These are phyloP conservation scores for Plecotus auritus DNA, from an alignment of 2,113 vertebrate genomes.

Conservation along the genomic window DNA sequence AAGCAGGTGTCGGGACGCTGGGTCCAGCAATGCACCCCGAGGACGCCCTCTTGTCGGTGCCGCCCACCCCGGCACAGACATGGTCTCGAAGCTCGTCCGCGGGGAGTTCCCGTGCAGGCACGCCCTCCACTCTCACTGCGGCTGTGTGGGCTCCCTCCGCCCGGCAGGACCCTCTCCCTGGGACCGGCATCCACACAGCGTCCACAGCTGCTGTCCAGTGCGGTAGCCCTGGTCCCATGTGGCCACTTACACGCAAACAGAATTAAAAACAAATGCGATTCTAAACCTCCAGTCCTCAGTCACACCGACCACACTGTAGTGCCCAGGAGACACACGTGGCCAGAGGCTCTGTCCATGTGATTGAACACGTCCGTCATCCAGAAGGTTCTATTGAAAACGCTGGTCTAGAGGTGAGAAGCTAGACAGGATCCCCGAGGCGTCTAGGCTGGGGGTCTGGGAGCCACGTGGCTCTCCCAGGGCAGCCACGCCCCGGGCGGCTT, in stretches of 20 bases:
- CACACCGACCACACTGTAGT: background rate
- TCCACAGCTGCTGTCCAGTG: background rate
- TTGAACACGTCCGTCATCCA: fast-evolving
- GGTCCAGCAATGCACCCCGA: background rate
- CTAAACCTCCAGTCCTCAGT: fast-evolving
- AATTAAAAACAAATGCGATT: background rate
- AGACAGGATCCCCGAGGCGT: background rate
- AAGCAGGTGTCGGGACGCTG: background rate
- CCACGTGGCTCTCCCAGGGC: background rate
- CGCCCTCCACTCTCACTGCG: too few relatives aligned
- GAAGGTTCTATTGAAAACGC: background rate
- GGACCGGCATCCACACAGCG: background rate
- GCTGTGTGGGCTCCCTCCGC: background rate
- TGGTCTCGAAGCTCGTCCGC: fast-evolving
- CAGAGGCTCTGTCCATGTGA: background rate
- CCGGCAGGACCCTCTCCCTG: background rate
- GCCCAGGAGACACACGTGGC: background rate
- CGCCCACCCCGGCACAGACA: background rate
- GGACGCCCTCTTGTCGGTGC: background rate
- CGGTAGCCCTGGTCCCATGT: fast-evolving
- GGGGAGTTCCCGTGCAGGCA: fast-evolving
- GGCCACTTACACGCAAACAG: background rate
- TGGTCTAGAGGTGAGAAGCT: background rate
- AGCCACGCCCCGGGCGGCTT: background rate
- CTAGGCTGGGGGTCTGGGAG: background rate